Base-by-base conservation (phyloP, 1,140 invertebrate species). In the Habropoda laboriosa region DNA sequence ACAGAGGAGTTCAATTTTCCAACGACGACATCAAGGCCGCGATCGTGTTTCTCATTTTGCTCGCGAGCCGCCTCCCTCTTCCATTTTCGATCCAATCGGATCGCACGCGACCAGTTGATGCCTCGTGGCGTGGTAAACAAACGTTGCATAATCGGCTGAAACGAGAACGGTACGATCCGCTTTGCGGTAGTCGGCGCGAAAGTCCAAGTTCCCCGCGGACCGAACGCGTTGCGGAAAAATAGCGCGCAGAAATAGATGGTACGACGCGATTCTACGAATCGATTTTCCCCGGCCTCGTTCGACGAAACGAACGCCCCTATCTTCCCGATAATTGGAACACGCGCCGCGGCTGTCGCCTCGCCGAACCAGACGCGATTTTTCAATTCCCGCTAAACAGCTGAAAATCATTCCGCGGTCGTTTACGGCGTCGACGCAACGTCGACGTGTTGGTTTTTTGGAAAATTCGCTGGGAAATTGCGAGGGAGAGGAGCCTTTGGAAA, bases 141-240 rank as follows among this genome's bases (percentile, higher is more conserved):
- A 85, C 40, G 80, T 85, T 85, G 80, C 72, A 77, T 82, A 82
- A 85, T 73, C 63, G 40, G 18, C 30, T 24, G 73, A 35, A 79
- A 79, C 5, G 40, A 3, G 7, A 24, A 79, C 40, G 47, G 79
- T 38, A 60, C 75, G 51, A 21, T 63, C 49, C 67, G n/a, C 35
- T 45, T 82, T 58, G 47, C 38, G 71, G 70, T 58, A 32, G 55
- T 38, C 70, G 27, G 30, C 73, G 57, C 21, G 73, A 67, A 68
- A 76, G 73, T 53, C 45, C 16, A 35, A 64, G 58, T 74, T 12
- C 16, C 18, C 24, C 21, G 42, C n/a, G n/a, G n/a, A n/a, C n/a
- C n/a, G 7, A 12, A 10, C n/a, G 1, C 21, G 16, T 10, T 49
- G 38, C 13, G 27, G 60, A 53, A 51, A 53, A 66, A 66, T 63